A percentile compares a stretch with the other conserved stretches of the same genome.
These are phyloP conservation scores for Trinectes maculatus DNA, from an alignment of 2,113 vertebrate species.

Conservation along the genomic window DNA sequence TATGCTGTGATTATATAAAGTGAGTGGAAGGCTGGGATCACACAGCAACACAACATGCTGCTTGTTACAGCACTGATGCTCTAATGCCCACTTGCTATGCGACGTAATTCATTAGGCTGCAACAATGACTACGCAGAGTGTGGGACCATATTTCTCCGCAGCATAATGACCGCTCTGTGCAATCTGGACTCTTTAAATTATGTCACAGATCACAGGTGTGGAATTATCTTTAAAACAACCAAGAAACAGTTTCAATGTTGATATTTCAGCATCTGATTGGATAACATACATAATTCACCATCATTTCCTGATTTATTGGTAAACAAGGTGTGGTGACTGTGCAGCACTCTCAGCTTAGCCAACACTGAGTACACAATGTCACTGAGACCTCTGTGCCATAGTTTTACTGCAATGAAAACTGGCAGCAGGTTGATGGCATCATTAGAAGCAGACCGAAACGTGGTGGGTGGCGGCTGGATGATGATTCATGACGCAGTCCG, in stretches of 20 bases:
- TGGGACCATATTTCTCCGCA: conserved; percentile 18
- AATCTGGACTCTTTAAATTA: conserved; percentile 8
- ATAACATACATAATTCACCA: conserved; percentile 7
- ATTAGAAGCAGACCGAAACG: conserved; percentile 23
- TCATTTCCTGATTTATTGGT: conserved; percentile 20
- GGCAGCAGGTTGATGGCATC: conserved; percentile 19
- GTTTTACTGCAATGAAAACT: conserved; percentile 21
- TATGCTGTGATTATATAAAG: conserved; percentile 31
- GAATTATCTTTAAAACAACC: background rate
- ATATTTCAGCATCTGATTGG: background rate
- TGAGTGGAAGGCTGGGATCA: conserved; percentile 40
- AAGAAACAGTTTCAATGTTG: background rate
- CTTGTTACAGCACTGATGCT: conserved; percentile 41
- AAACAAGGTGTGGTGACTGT: conserved; percentile 24
- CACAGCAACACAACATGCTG: conserved; percentile 49
- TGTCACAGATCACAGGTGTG: conserved; percentile 23
- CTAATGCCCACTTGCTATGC: conserved; percentile 43
- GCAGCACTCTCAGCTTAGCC: conserved; percentile 29
- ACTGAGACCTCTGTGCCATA: conserved; percentile 21
- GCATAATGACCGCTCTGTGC: conserved; percentile 35
- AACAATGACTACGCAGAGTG: conserved; percentile 51
- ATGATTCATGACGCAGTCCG: conserved; percentile 36
- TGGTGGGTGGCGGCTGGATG: conserved; percentile 10
- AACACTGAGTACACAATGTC: conserved; percentile 59
- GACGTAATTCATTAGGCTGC: conserved; percentile 51